Evolutionary conservation across 1,140 invertebrate genomes (phyloP).

Genomic region (Ceratitis capitata): DNA sequence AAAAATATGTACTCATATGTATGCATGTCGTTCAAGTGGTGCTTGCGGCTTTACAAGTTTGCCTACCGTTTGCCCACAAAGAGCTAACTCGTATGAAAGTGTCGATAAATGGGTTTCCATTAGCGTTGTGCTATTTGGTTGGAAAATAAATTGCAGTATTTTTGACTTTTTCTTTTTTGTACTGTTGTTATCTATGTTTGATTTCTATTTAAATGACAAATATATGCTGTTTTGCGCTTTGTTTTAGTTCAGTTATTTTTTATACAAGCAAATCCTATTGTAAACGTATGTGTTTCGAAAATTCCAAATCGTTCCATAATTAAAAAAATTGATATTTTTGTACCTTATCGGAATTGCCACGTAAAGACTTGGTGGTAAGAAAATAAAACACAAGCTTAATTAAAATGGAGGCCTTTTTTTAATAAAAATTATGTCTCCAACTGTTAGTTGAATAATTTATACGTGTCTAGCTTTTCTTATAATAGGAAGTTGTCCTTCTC

Average conservation of each 20-base stretch:
- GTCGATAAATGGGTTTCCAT: conserved; percentile 30
- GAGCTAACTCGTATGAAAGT: too few species aligned
- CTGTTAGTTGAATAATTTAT: too few species aligned
- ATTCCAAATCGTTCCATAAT: background rate
- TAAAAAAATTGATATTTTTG: too few species aligned
- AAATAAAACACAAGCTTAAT: too few species aligned
- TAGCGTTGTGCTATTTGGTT: background rate
- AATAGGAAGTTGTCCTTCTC: too few species aligned
- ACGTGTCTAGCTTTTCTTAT: too few species aligned
- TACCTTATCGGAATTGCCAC: too few species aligned
- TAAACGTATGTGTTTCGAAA: background rate
- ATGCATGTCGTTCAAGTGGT: background rate
- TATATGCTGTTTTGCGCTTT: background rate
- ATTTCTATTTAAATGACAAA: background rate
- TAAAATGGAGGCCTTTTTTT: too few species aligned
- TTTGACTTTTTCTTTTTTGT: too few species aligned
- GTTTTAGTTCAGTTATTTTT: background rate
- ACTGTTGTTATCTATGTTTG: background rate
- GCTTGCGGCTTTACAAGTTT: background rate
- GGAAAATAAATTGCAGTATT: background rate
- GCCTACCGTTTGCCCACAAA: too few species aligned
- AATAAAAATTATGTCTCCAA: too few species aligned
- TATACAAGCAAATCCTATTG: background rate
- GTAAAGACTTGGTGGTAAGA: too few species aligned
- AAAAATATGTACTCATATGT: background rate